Evolutionary conservation across 1,140 invertebrate species (phyloP).

Genomic region (Acromyrmex charruanus): DNA sequence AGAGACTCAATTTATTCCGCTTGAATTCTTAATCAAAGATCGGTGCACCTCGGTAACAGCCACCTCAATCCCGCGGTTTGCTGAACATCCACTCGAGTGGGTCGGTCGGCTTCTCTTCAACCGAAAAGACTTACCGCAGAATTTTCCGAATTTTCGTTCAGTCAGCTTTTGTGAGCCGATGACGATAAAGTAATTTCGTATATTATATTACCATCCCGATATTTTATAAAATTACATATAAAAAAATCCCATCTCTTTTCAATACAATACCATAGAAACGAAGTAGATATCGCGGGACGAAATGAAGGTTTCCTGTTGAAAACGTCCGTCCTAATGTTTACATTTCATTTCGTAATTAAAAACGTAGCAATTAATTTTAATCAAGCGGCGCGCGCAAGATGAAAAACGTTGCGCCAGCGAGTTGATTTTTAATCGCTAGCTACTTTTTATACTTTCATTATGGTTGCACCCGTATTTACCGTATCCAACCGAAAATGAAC

Average conservation of each 20-base stretch:
- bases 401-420: conserved; percentile 41
- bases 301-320: not conserved
- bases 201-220: conserved; percentile 29
- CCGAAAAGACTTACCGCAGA: conserved; percentile 53
- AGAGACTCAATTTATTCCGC: conserved; percentile 77
- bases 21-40: conserved; percentile 76
- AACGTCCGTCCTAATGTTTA: conserved; percentile 3
- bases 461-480: conserved; percentile 52
- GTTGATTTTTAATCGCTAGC: conserved; percentile 37
- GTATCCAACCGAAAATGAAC: conserved; percentile 53
- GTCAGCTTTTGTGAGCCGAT: not conserved
- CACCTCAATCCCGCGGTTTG: conserved; percentile 72
- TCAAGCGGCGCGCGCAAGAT: conserved; percentile 43
- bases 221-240: conserved; percentile 43
- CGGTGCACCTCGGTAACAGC: conserved; percentile 56
- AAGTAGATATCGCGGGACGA: not conserved
- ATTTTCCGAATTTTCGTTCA: conserved; percentile 59
- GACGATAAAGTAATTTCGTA: conserved; percentile 35
- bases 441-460: conserved; percentile 24
- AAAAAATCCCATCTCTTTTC: conserved; percentile 27
- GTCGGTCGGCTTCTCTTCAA: conserved; percentile 54
- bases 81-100: conserved; percentile 67
- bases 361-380: conserved; percentile 65
- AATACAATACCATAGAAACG: conserved; percentile 1
- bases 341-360: conserved; percentile 39